Evolutionary conservation across 2,797 vertebrate genomes (phyloP).

Genomic region (Jordanella pulchra): DNA sequence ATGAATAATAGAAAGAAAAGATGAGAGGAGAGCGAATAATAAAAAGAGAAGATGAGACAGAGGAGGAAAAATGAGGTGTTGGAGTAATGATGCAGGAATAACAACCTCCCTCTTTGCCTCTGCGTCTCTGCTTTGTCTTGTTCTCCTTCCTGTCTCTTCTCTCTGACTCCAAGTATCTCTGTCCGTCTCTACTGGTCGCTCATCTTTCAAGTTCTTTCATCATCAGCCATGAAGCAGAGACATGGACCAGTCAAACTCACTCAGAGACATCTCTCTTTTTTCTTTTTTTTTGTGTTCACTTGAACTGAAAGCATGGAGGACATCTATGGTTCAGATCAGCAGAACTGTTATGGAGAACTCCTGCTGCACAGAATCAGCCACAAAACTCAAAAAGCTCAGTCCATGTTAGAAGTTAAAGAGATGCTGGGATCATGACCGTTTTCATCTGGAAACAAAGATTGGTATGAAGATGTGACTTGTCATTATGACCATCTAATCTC

Average conservation of each 20-base stretch:
- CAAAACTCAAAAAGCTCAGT: neutral
- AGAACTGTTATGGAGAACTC: slow-evolving; percentile 13
- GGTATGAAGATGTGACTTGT: neutral
- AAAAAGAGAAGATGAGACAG: slow-evolving; percentile 55
- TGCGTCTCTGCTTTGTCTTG: slow-evolving; percentile 37
- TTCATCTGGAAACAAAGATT: neutral
- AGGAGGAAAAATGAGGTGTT: slow-evolving; percentile 49
- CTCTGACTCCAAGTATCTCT: slow-evolving; percentile 21
- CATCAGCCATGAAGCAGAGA: slow-evolving; percentile 51
- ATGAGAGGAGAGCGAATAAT: slow-evolving; percentile 52
- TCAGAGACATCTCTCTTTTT: slow-evolving; percentile 10
- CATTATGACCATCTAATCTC: neutral
- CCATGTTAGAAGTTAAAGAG: neutral
- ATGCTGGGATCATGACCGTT: neutral
- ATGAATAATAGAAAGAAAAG: slow-evolving; percentile 67
- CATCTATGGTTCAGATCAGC: slow-evolving; percentile 29
- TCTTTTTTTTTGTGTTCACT: neutral
- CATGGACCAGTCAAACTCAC: slow-evolving; percentile 48
- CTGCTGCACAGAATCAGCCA: slow-evolving; percentile 6
- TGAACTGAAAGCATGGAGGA: slow-evolving; percentile 27
- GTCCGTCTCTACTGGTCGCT: slow-evolving; percentile 43
- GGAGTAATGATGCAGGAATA: slow-evolving; percentile 69
- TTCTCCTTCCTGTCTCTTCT: slow-evolving; percentile 27
- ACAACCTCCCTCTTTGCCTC: slow-evolving; percentile 57
- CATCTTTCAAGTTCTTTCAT: slow-evolving; percentile 73